Conservation (phyloP, 2,888 invertebrate species). For the Trissolcus japonicus region DNA sequence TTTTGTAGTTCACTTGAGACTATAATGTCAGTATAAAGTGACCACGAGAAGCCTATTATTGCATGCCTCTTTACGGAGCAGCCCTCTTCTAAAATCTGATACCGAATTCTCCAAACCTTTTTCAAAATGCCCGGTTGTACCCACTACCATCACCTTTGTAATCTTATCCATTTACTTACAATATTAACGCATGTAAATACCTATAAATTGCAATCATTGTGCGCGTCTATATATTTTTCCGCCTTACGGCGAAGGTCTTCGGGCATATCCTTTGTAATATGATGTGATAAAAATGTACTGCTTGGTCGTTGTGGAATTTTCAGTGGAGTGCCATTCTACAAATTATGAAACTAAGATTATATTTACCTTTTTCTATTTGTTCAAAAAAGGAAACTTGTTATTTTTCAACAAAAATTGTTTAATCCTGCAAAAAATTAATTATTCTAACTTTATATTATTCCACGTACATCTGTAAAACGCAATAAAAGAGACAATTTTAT, state of each 20-base stretch:
- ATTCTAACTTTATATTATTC: neutral
- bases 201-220: conserved; percentile 52
- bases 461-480: too few species aligned
- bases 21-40: conserved; percentile 54
- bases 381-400: neutral
- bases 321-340: conserved; percentile 3
- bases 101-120: conserved; percentile 35
- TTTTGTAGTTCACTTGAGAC: conserved; percentile 49
- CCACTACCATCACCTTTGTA: conserved; percentile 45
- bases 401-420: neutral
- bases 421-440: neutral
- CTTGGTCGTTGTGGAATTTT: conserved; percentile 15
- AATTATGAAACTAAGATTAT: neutral
- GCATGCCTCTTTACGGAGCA: conserved; percentile 43
- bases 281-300: conserved; percentile 46
- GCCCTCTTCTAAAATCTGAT: conserved; percentile 48
- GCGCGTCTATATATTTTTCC: conserved; percentile 31
- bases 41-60: conserved; percentile 55
- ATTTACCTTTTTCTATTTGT: neutral
- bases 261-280: conserved; percentile 45
- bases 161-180: conserved; percentile 49
- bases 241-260: conserved; percentile 32
- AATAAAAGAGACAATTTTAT: too few species aligned
- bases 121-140: conserved; percentile 35
- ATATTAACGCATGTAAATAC: conserved; percentile 49